These are phyloP conservation scores for Sinelater perroti DNA, from an alignment of 2,888 invertebrate genomes.

Conservation along the genomic window DNA sequence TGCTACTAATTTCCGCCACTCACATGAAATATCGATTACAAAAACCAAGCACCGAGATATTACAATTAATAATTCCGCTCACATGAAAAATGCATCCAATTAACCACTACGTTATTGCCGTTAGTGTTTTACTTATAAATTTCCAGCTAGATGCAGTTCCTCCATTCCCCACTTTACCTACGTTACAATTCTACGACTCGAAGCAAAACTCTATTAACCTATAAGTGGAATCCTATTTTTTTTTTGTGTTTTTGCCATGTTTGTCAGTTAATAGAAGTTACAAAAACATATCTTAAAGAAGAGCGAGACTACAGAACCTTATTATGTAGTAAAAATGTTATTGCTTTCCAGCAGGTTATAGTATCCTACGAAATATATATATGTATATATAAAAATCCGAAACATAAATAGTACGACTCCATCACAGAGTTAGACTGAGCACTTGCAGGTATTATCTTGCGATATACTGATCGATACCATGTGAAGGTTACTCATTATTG, in stretches of 20 bases:
- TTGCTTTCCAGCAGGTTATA: conserved; percentile 1
- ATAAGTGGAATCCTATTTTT: no score
- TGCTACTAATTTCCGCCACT: neutral
- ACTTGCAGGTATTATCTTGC: neutral
- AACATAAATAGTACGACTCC: conserved; percentile 12
- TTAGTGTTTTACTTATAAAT: no score
- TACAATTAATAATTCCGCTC: neutral
- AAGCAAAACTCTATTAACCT: no score
- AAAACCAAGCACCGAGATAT: conserved; percentile 10
- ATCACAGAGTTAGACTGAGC: conserved; percentile 11
- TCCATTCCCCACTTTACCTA: no score
- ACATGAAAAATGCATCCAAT: no score
- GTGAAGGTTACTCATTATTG: neutral
- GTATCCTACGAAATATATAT: neutral
- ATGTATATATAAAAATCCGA: neutral
- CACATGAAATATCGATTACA: neutral
- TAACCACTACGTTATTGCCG: no score
- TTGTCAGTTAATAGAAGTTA: no score
- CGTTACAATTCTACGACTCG: no score
- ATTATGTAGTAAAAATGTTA: neutral
- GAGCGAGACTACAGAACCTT: no score
- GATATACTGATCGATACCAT: conserved; percentile 11
- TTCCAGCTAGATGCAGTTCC: no score
- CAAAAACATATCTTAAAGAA: no score
- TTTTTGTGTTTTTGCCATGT: no score